A percentile compares a stretch with the other conserved stretches of the same genome.
phyloP scores from a whole-genome alignment of 2,797 vertebrate species.

The Pseudomugil tenellus region DNA sequence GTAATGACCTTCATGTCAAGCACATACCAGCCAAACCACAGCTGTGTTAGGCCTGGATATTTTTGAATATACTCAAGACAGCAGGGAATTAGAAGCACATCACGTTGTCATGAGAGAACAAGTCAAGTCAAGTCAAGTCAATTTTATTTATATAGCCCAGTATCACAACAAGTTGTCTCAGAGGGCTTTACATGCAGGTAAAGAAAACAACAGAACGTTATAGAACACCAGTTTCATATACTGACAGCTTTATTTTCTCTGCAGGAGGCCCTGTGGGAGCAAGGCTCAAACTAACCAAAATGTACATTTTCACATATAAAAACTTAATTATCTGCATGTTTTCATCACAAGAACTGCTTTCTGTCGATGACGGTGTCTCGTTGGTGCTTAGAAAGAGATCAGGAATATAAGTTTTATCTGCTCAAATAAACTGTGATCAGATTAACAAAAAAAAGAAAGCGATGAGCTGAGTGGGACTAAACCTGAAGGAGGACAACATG shows the following conservation, averaged over 20 bases:
- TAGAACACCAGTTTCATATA: constrained; percentile 29
- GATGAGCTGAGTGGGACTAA: constrained; percentile 40
- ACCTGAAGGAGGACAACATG: constrained; percentile 44
- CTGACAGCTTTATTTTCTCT: constrained; percentile 43
- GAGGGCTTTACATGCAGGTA: no score
- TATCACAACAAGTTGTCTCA: no score
- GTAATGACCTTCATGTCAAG: constrained; percentile 52
- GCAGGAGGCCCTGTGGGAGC: constrained; percentile 36
- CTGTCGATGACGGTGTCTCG: constrained; percentile 26
- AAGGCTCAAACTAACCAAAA: constrained; percentile 52
- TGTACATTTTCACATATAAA: constrained; percentile 48
- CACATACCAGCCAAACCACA: constrained; percentile 60
- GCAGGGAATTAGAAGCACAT: constrained; percentile 27
- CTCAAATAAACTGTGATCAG: constrained; percentile 40
- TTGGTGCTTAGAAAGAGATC: constrained; percentile 34
- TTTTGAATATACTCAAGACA: constrained; percentile 44
- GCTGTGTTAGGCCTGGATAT: constrained; percentile 48
- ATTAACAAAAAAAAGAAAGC: constrained; percentile 21
- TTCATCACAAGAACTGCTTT: constrained; percentile 29
- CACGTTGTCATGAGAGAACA: constrained; percentile 37
- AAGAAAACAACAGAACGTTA: no score
- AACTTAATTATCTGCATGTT: constrained; percentile 23
- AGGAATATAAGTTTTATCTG: constrained; percentile 27
- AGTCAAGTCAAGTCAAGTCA: no score
- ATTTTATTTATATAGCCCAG: no score